Evolutionary conservation across 2,113 vertebrate species (phyloP).

Genomic region (Hippocampus barbouri): DNA sequence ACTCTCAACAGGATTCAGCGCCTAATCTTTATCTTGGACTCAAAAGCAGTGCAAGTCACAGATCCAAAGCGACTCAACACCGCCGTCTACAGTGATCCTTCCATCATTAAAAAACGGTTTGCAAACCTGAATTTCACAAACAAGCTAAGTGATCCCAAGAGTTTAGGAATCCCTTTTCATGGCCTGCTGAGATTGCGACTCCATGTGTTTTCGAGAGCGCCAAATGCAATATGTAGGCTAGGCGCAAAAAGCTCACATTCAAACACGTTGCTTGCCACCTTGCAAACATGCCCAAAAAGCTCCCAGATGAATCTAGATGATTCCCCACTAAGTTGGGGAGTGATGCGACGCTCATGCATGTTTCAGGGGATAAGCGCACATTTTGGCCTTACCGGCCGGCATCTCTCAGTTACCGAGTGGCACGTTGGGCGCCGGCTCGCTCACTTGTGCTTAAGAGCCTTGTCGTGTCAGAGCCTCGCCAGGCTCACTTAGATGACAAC

Average conservation of each 20-base stretch:
- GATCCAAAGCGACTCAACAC: no score
- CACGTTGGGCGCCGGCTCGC: conserved; percentile 18
- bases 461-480: conserved; percentile 37
- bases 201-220: not conserved
- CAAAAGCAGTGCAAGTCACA: no score
- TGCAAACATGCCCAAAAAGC: not conserved
- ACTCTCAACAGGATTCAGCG: no score
- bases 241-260: not conserved
- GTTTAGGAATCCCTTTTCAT: no score
- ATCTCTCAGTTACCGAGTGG: conserved; percentile 6
- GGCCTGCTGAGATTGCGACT: no score
- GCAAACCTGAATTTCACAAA: no score
- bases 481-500: conserved; percentile 34
- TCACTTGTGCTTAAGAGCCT: conserved; percentile 34
- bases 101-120: no score
- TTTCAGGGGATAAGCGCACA: conserved; percentile 30
- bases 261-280: not conserved
- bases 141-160: no score
- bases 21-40: no score
- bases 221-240: no score
- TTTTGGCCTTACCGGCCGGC: conserved; percentile 21
- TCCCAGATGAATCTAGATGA: not conserved
- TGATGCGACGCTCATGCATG: conserved; percentile 4
- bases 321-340: not conserved
- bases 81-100: no score